A percentile compares a stretch with the other conserved stretches of the same genome.
phyloP scores from a whole-genome alignment of 2,797 vertebrate genomes.

The Halcyon leucocephala region DNA sequence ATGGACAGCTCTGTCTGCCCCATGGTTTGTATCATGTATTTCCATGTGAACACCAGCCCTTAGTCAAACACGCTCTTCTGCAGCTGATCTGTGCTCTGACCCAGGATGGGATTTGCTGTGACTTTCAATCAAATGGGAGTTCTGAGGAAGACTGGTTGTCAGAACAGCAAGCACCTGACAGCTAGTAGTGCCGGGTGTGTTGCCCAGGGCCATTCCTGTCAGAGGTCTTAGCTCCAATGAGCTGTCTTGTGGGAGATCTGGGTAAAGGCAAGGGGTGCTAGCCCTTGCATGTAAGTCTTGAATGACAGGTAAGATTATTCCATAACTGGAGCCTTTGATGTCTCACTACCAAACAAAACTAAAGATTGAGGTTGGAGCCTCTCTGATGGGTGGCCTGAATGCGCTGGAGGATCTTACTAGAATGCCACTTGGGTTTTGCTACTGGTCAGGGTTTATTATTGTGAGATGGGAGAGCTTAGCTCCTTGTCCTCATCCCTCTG shows the following conservation, averaged over 20 bases:
- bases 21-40: not conserved
- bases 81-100: not conserved
- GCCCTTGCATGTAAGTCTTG: not conserved
- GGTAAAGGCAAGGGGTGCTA: not conserved
- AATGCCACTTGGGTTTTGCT: not conserved
- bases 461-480: not conserved
- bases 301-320: conserved; percentile 19
- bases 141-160: not conserved
- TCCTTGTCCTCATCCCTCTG: not conserved
- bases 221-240: not conserved
- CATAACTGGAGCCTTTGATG: not conserved
- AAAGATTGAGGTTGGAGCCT: not conserved
- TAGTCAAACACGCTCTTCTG: not conserved
- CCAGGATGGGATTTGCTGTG: not conserved
- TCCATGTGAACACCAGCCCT: not conserved
- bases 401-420: not conserved
- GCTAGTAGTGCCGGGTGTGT: not conserved
- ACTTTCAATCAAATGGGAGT: not conserved
- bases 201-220: not conserved
- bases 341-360: not conserved
- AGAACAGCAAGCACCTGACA: not conserved
- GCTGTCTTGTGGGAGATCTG: not conserved
- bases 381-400: not conserved
- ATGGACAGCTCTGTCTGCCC: not conserved
- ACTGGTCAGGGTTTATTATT: not conserved